phyloP scores from a whole-genome alignment of 2,797 vertebrate species.

The Decapterus maruadsi region DNA sequence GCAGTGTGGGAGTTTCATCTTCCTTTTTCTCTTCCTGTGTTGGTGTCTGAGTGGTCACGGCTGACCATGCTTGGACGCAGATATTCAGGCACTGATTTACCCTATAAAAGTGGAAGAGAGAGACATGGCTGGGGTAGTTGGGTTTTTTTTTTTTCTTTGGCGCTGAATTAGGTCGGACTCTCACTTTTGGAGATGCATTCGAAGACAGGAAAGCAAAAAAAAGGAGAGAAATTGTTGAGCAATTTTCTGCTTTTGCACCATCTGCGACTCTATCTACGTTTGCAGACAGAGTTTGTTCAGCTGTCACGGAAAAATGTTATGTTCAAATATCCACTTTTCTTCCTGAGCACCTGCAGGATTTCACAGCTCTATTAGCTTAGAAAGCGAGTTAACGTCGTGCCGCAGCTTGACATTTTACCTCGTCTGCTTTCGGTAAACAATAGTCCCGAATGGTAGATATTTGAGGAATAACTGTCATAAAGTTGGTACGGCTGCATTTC shows the following conservation, averaged over 20 bases:
- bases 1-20: slow-evolving; percentile 55
- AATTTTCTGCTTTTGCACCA: background rate
- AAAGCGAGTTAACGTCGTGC: too few species aligned
- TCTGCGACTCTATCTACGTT: background rate
- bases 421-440: background rate
- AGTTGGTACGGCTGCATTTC: background rate
- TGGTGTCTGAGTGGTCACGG: slow-evolving; percentile 44
- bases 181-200: slow-evolving; percentile 1
- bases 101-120: slow-evolving; percentile 36
- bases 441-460: too few species aligned
- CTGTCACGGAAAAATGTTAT: background rate
- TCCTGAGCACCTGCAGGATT: background rate
- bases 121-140: slow-evolving; percentile 23
- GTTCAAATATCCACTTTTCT: background rate
- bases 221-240: background rate
- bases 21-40: background rate
- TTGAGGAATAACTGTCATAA: background rate
- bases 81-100: slow-evolving; percentile 67
- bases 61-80: slow-evolving; percentile 61
- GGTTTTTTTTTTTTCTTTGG: slow-evolving; percentile 6
- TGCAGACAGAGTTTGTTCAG: background rate
- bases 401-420: too few species aligned
- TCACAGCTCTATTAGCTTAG: background rate
- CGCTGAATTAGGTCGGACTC: slow-evolving; percentile 42
- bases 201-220: background rate